Evolutionary conservation across 2,797 vertebrate species (phyloP).

Genomic region (Xenentodon cancila): DNA sequence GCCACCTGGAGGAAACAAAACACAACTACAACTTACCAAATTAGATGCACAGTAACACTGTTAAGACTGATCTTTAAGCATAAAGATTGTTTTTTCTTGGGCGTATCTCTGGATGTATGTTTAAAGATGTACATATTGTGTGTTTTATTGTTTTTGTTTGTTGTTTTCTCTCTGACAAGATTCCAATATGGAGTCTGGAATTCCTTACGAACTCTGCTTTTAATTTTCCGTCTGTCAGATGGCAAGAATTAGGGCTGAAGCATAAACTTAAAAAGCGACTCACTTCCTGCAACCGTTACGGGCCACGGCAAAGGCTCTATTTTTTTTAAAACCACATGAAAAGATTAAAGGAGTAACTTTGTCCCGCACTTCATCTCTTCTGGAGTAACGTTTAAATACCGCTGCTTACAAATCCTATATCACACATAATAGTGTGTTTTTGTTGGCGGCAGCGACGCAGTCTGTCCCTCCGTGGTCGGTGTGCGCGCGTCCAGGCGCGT

Average conservation of each 20-base stretch:
- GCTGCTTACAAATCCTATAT: neutral
- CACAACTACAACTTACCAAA: neutral
- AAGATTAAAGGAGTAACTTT: neutral
- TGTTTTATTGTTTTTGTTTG: conserved; percentile 7
- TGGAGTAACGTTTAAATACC: neutral
- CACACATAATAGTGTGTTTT: neutral
- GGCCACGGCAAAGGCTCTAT: neutral
- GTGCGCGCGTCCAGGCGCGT: neutral
- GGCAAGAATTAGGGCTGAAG: neutral
- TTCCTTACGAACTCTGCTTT: too few relatives aligned
- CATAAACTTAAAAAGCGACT: neutral
- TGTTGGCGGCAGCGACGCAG: conserved; percentile 8
- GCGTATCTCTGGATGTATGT: conserved; percentile 24
- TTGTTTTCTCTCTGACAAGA: neutral
- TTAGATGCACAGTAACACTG: too few relatives aligned
- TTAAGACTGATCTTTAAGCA: too few relatives aligned
- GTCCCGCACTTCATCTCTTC: neutral
- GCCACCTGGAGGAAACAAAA: neutral
- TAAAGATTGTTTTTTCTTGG: neutral
- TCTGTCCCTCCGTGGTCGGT: neutral
- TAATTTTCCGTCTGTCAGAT: neutral
- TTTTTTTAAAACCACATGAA: too few relatives aligned
- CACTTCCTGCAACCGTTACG: neutral
- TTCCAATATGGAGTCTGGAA: neutral
- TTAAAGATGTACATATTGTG: conserved; percentile 54